Conservation (phyloP, 2,113 vertebrate species). For the Microcebus tavaratra region DNA sequence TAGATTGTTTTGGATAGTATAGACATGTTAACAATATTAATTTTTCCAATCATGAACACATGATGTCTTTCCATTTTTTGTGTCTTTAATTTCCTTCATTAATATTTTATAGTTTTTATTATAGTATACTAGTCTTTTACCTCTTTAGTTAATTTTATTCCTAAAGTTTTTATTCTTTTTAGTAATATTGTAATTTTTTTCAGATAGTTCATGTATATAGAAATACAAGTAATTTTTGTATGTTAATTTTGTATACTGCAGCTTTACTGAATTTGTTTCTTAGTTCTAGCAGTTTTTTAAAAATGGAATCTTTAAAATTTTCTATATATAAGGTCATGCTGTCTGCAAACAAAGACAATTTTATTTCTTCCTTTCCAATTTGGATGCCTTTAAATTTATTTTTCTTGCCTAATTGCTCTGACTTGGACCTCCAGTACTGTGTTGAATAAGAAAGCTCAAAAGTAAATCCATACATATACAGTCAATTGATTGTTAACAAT, state of each 20-base stretch:
- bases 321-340: neutral
- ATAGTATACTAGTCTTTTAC: neutral
- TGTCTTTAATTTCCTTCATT: neutral
- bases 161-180: neutral
- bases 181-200: neutral
- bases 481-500: neutral
- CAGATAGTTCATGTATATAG: neutral
- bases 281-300: neutral
- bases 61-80: neutral
- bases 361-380: neutral
- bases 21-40: too few species aligned
- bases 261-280: neutral
- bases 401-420: neutral
- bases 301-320: neutral
- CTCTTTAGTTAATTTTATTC: neutral
- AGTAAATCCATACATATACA: neutral
- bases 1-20: too few species aligned
- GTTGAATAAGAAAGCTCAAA: neutral
- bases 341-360: neutral
- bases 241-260: neutral
- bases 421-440: neutral
- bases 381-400: neutral
- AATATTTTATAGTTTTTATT: neutral
- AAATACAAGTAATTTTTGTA: neutral
- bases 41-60: neutral